Conservation (phyloP, 2,888 invertebrate species). For the Rhimphoctona megacephalus region DNA sequence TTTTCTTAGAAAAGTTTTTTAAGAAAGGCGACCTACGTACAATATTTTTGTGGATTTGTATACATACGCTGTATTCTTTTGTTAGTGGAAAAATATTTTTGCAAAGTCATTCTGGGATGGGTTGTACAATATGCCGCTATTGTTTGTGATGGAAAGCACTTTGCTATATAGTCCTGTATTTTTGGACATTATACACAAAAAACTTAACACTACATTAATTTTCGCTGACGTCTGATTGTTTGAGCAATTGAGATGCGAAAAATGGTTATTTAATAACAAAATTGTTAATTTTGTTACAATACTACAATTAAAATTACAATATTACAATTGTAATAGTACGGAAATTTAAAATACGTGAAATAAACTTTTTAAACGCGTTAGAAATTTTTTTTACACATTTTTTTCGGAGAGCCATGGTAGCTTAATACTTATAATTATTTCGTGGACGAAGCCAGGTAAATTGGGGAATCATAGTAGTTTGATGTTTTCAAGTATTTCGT, state of each 20-base stretch:
- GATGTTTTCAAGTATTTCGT: background rate
- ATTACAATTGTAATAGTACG: background rate
- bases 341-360: background rate
- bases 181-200: background rate
- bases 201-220: background rate
- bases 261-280: background rate
- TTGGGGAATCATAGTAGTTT: background rate
- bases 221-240: background rate
- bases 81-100: background rate
- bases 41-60: background rate
- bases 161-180: background rate
- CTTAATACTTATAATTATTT: background rate
- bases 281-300: background rate
- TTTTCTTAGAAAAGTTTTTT: background rate
- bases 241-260: background rate
- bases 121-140: too few species aligned
- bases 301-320: too few species aligned
- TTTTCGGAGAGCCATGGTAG: background rate
- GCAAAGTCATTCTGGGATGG: background rate
- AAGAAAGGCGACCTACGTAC: background rate
- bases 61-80: background rate
- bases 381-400: background rate
- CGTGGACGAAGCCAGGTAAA: background rate
- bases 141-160: too few species aligned
- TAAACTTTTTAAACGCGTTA: background rate